Evolutionary conservation across 2,113 vertebrate species (phyloP), one percentile per base, ranked within the genome.

Genomic region (Rostratula benghalensis): DNA sequence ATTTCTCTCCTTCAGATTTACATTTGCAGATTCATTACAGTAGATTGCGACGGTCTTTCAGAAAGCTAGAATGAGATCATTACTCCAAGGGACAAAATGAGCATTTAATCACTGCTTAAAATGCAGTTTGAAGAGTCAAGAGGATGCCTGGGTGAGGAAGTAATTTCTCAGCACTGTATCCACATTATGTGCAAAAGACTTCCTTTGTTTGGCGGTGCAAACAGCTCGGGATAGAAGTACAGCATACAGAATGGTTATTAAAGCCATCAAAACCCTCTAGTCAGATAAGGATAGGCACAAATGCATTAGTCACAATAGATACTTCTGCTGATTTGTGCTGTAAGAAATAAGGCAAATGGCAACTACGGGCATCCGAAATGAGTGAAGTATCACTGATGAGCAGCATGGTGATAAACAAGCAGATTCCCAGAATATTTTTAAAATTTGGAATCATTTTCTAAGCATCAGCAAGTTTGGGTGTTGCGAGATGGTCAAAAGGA

Each of bases 81-180:
- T 96, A 89, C 90, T 96, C 95, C 18, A 9, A 94, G 92, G 87
- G 92, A 91, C 90, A 95, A 95, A 95, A 95, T 89, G 94, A 90
- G 87, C 70, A 71, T 89, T 93, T 95, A 94, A 97, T 95, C 85
- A 81, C 82, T 95, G 76, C 89, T 95, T 94, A 95, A 97, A 97
- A 95, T 88, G 93, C 93, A 93, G 93, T 95, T 93, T 93, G 83
- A 92, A 95, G 79, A 96, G 88, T 94, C 93, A 90, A 91, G 93
- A 91, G 87, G 95, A 94, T 94, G 83, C 95, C 94, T 93, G 90
- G 79, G 83, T 95, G 74, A 95, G 95, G 94, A 96, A 96, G 90
- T 96, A 95, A 96, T 97, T 96, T 97, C 92, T 96, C 83, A 94
- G 83, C 81, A 57, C 92, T 96, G 88, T 84, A 93, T 92, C 83